Base-by-base conservation (phyloP, 1,140 invertebrate species). In the Helicoverpa armigera region DNA sequence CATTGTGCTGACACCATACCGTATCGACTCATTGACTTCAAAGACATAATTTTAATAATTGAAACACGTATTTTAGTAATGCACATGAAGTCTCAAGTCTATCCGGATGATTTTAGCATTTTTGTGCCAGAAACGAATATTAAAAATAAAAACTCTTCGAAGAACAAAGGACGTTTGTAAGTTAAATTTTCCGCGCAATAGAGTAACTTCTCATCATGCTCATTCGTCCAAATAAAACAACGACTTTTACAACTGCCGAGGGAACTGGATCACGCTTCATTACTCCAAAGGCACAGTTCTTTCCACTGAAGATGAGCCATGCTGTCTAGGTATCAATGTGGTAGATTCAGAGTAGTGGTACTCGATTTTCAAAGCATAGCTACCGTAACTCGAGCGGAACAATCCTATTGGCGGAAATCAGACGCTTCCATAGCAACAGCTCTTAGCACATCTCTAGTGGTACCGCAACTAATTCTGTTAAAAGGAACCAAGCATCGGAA, bases 111-210 rank as follows among this genome's bases (percentile, higher is more conserved):
- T 58, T 58, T 58, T 18, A 43, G 7, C 35, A 43, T n/a, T 58
- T 58, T 58, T 16, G 56, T 18, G 16, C 18, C 11, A 58, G 18
- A 18, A 18, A 18, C 18, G 16, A n/a, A 58, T 7, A 50, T 50
- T 43, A 50, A 69, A 18, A 69, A 43, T 50, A 69, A 67, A 69
- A 43, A 7, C 43, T 50, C n/a, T 50, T 23, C 23, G 3, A 16
- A 69, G 2, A 69, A 69, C 43, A 69, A 69, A 50, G 65, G 50
- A 69, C 23, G n/a, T 43, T 43, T 7, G 35, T 50, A 48, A 14
- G 18, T 29, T 4, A 43, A 50, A 69, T 67, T 67, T 67, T 67
- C 63, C n/a, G n/a, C 43, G 48, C 63, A 67, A 67, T 67, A 43
- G 63, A 65, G 16, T 48, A 69, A 69, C 51, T 70, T 67, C 63